A percentile compares a stretch with the other conserved stretches of the same genome.
Evolutionary conservation across 2,888 invertebrate species (phyloP).

Genomic region (Cryptocephalus primarius): DNA sequence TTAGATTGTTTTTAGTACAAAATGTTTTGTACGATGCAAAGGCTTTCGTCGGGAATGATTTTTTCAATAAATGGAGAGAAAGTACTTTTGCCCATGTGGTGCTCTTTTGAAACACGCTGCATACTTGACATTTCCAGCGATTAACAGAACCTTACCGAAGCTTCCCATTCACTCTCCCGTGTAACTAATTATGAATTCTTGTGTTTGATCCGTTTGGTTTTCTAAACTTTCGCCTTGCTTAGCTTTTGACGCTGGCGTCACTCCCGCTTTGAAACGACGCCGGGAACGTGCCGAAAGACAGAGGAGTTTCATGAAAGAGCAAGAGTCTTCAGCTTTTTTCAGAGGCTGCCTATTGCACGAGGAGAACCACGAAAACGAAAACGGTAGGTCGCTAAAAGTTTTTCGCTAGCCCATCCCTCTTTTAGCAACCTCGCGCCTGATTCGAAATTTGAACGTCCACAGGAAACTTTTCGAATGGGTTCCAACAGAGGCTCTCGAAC

Average conservation of each 20-base stretch:
- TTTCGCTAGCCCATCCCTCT: not conserved
- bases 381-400: constrained; percentile 23
- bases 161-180: not conserved
- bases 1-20: too few relatives aligned
- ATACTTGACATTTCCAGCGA: constrained; percentile 4
- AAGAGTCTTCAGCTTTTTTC: constrained; percentile 51
- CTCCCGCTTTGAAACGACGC: constrained; percentile 67
- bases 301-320: constrained; percentile 73
- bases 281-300: constrained; percentile 77
- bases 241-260: constrained; percentile 60
- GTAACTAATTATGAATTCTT: not conserved
- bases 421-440: not conserved
- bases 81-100: too few relatives aligned
- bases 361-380: constrained; percentile 25
- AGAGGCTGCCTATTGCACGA: constrained; percentile 34
- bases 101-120: not conserved
- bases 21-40: too few relatives aligned
- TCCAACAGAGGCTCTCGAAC: constrained; percentile 50
- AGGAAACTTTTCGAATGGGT: constrained; percentile 29
- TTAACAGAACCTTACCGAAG: too few relatives aligned
- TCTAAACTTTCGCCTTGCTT: constrained; percentile 23
- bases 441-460: not conserved
- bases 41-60: too few relatives aligned
- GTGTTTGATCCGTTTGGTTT: constrained; percentile 3
- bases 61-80: too few relatives aligned